phyloP scores from a whole-genome alignment of 64 coral and sea anemone genomes.

The Catalaphyllia jardinei region DNA sequence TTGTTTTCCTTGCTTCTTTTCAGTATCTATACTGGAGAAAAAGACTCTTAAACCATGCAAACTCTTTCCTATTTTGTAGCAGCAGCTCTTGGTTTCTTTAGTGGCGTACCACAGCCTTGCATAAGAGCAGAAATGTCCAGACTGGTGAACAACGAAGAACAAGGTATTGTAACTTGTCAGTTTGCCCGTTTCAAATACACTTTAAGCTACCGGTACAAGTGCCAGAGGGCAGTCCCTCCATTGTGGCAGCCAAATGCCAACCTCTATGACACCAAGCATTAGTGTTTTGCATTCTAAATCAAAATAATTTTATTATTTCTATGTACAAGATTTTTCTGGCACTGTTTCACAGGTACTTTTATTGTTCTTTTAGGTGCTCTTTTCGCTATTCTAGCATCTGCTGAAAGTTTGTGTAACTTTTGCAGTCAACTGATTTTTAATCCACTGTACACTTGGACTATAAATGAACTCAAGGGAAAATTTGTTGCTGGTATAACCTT shows the following conservation, averaged over 20 bases:
- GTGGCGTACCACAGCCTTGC: conserved; percentile 82
- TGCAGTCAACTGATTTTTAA: conserved; percentile 79
- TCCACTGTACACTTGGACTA: conserved; percentile 78
- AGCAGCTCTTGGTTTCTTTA: conserved; percentile 65
- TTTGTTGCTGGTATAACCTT: conserved; percentile 88
- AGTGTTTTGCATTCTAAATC: no score
- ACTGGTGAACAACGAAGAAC: conserved; percentile 83
- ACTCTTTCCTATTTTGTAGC: conserved; percentile 45
- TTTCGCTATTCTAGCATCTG: conserved; percentile 82
- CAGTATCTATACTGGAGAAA: no score
- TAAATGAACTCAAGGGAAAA: conserved; percentile 61
- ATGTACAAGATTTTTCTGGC: not conserved
- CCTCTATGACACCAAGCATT: no score
- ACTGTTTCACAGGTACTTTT: not conserved
- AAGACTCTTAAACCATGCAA: no score
- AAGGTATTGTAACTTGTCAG: conserved; percentile 55
- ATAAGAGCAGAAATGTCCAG: conserved; percentile 86
- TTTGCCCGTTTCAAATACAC: no score
- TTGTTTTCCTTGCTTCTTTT: not conserved
- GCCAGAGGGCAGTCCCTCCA: no score
- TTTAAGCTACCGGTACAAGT: no score
- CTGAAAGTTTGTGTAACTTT: conserved; percentile 91
- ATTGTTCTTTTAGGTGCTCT: conserved; percentile 59
- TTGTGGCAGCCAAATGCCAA: no score
- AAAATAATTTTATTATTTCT: not conserved